Evolutionary conservation across 2,113 vertebrate genomes (phyloP), one percentile per base, ranked within the genome.

Genomic region (Cnemophilus loriae): DNA sequence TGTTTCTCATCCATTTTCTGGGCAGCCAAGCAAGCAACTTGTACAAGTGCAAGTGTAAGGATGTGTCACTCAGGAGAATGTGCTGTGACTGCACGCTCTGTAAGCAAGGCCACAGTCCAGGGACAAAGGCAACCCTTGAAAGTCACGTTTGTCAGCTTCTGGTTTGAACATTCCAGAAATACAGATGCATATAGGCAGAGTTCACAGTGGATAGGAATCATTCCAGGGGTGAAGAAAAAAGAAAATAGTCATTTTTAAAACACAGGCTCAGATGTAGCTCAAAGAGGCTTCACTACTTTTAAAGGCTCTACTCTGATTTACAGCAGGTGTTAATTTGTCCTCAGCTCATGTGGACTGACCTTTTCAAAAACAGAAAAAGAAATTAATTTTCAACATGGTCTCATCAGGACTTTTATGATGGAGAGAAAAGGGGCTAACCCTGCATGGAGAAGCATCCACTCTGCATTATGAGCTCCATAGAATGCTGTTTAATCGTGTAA

Each of bases 1-100:
- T 78, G 68, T 86, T 90, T 59, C 84, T 90, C 73, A 39, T 55
- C n/a, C 47, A 75, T 90, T 95, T 93, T 78, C 94, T 59, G 68
- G 44, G 76, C 83, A 96, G 93, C 89, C 91, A 94, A 93, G 89
- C 93, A 86, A 95, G 89, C 89, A 91, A 95, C 57, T 84, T 73
- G 77, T 23, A 59, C 49, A 56, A 95, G 53, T 41, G 37, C 44
- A 75, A 78, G 89, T 76, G 79, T 49, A 71, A 76, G 75, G 81
- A 87, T 56, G 57, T 90, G 89, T 90, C 91, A 91, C 41, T 96
- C 84, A 85, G 7, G 35, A 65, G 81, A 83, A 96, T 76, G 69
- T 39, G 63, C 87, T 87, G 77, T 39, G 84, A 84, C 81, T 87
- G 70, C 81, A 69, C 1, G 28, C 69, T 88, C 84, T 20, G 86